These are phyloP conservation scores for Venusia cambrica DNA, from an alignment of 2,888 invertebrate species.

Conservation along the genomic window DNA sequence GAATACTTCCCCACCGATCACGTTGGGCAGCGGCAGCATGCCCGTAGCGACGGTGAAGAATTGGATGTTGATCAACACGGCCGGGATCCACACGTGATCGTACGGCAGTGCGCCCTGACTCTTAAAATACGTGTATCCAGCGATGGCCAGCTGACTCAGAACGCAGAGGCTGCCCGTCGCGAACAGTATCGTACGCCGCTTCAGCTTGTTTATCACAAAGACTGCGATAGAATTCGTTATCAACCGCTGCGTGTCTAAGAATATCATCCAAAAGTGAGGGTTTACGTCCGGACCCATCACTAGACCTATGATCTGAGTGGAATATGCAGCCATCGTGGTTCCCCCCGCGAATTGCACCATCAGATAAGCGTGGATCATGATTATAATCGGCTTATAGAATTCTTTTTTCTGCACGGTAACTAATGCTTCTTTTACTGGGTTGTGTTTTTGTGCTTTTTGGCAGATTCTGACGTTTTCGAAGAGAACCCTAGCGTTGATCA, in stretches of 20 bases:
- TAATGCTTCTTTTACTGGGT: constrained; percentile 29
- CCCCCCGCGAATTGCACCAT: constrained; percentile 84
- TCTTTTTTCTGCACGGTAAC: constrained; percentile 54
- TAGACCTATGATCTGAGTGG: constrained; percentile 80
- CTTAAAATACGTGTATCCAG: constrained; percentile 57
- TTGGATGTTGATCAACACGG: constrained; percentile 74
- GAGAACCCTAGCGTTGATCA: constrained; percentile 47
- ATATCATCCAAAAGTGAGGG: constrained; percentile 83
- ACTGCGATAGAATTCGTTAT: constrained; percentile 81
- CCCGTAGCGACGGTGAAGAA: constrained; percentile 80
- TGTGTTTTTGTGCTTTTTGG: constrained; percentile 30
- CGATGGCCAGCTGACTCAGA: constrained; percentile 74
- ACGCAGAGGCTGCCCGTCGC: constrained; percentile 80
- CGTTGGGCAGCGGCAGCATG: constrained; percentile 84
- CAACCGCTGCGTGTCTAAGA: constrained; percentile 82
- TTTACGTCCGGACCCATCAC: constrained; percentile 80
- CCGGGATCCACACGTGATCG: constrained; percentile 63
- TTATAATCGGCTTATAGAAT: constrained; percentile 78
- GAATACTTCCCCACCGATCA: constrained; percentile 86
- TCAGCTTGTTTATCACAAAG: constrained; percentile 78
- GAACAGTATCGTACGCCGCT: constrained; percentile 81
- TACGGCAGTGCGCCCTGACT: constrained; percentile 38
- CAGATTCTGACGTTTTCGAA: constrained; percentile 39
- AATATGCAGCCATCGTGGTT: constrained; percentile 84
- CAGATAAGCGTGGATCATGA: constrained; percentile 81